These are phyloP conservation scores for Emydura subglobosa DNA, from an alignment of 2,113 vertebrate genomes.

Conservation along the genomic window DNA sequence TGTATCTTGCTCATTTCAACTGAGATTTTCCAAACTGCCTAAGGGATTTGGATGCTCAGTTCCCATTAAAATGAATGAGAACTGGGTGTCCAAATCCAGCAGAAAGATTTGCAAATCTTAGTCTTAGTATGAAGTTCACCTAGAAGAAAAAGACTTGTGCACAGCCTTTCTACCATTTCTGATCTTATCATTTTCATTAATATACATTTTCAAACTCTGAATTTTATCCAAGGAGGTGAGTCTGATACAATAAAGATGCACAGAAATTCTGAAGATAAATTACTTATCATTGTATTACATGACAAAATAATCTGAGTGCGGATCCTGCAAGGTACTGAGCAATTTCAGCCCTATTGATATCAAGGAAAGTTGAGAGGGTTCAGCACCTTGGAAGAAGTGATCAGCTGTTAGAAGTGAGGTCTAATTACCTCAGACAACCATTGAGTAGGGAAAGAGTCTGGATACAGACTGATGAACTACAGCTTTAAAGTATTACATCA, in stretches of 20 bases:
- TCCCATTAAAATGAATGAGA: neutral
- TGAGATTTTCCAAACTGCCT: neutral
- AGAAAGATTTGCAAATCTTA: neutral
- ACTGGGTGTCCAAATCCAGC: neutral
- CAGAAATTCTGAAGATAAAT: neutral
- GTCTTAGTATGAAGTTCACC: neutral
- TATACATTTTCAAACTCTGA: neutral
- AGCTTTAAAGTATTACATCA: neutral
- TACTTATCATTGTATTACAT: neutral
- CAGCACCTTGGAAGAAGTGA: neutral
- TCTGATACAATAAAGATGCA: neutral
- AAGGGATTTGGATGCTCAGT: neutral
- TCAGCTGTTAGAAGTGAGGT: neutral
- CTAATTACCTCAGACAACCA: neutral
- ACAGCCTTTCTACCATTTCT: neutral
- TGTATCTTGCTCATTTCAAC: neutral
- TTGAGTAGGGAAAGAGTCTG: neutral
- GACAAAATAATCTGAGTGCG: neutral
- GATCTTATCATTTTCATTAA: neutral
- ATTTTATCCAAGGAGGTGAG: neutral
- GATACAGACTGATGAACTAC: neutral
- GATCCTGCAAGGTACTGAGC: neutral
- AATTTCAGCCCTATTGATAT: neutral
- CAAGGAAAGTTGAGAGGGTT: neutral
- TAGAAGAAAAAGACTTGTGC: neutral